phyloP scores from a whole-genome alignment of 2,113 vertebrate genomes.

The Scomber colias region DNA sequence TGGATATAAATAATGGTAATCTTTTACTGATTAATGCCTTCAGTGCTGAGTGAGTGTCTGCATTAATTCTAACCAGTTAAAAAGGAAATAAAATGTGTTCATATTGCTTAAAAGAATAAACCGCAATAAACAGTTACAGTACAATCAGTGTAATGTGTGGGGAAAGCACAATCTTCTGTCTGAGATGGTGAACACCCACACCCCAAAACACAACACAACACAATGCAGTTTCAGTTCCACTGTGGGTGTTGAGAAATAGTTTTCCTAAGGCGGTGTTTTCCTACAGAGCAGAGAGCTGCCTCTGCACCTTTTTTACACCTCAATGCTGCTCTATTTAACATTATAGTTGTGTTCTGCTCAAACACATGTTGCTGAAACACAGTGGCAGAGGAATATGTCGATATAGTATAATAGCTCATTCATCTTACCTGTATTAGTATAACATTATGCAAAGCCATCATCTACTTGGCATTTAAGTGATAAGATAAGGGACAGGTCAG shows the following conservation, averaged over 20 bases:
- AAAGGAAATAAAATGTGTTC: too few species aligned
- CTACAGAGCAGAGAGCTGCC: constrained; percentile 22
- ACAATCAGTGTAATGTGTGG: constrained; percentile 1
- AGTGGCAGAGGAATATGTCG: background rate
- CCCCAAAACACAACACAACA: constrained; percentile 70
- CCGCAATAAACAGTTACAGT: too few species aligned
- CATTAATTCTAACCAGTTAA: too few species aligned
- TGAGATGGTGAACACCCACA: constrained; percentile 61
- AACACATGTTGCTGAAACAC: background rate
- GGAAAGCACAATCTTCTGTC: constrained; percentile 68
- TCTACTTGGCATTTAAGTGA: background rate
- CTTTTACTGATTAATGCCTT: too few species aligned
- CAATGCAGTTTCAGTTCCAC: constrained; percentile 74
- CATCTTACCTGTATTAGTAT: background rate
- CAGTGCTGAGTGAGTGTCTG: too few species aligned
- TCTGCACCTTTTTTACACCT: background rate
- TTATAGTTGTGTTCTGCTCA: background rate
- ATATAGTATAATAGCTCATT: background rate
- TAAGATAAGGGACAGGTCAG: background rate
- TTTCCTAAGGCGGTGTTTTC: constrained; percentile 71
- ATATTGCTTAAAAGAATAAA: too few species aligned
- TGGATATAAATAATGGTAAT: too few species aligned
- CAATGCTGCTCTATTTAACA: background rate
- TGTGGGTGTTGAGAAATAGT: constrained; percentile 39
- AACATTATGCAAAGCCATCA: background rate